Percentiles rank a stretch among this genome's conserved stretches.
Conservation (phyloP, 1,140 invertebrate species). For the Batillaria attramentaria region DNA sequence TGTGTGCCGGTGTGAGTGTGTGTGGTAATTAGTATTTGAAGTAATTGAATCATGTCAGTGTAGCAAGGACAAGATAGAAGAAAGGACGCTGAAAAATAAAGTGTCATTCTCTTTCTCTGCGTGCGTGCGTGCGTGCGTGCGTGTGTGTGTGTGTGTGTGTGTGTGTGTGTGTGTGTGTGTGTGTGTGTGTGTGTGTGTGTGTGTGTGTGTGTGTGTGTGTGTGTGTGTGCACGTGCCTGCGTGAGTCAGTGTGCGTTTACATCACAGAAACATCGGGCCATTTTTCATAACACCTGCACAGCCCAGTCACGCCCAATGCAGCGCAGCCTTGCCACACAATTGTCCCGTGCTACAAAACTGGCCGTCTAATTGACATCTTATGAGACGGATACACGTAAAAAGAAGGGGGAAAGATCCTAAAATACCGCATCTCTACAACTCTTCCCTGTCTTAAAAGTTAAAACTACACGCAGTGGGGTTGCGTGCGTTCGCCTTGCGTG, state of each 20-base stretch:
- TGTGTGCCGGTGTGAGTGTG: not conserved
- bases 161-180: constrained; percentile 4
- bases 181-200: not conserved
- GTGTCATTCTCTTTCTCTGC: not conserved
- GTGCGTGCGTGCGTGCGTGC: not conserved
- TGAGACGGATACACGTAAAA: not conserved
- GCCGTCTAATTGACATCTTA: not conserved
- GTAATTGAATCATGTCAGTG: too few relatives aligned
- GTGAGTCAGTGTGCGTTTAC: not conserved
- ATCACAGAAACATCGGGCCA: not conserved
- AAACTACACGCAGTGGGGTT: too few relatives aligned
- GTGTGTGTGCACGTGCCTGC: not conserved
- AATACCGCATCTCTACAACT: too few relatives aligned
- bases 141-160: not conserved
- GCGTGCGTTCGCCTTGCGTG: too few relatives aligned
- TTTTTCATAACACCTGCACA: too few relatives aligned
- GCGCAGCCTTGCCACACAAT: too few relatives aligned
- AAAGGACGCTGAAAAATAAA: too few relatives aligned
- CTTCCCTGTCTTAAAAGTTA: too few relatives aligned
- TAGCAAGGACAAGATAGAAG: too few relatives aligned
- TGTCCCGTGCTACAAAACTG: too few relatives aligned
- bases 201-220: not conserved
- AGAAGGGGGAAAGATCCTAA: not conserved
- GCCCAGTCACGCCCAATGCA: too few relatives aligned
- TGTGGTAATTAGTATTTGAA: not conserved